Base-by-base conservation (phyloP, 2,797 vertebrate species). In the Euthynnus affinis region DNA sequence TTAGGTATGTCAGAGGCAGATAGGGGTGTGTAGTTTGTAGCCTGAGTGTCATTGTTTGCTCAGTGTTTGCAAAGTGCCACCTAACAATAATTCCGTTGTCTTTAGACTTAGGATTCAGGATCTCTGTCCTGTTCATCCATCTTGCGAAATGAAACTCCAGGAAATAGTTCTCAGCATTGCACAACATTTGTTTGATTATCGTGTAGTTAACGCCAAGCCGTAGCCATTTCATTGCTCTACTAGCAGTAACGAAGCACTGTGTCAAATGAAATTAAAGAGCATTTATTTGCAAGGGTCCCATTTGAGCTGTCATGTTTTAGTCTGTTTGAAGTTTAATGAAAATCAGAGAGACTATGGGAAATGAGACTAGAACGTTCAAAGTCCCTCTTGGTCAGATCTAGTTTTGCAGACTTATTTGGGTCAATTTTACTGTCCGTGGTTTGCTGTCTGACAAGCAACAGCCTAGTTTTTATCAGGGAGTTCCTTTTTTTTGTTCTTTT, bases 71-170 rank as follows among this genome's bases (percentile, higher is more conserved):
- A 6, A 3, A 20, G 14, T 9, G 4, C 1, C 22, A 40, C 2
- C 20, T 22, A 32, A 13, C 13, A 22, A 27, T 25, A 57, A 3
- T 8, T 44, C 0, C 55, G 0, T 1, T 15, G 2, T 13, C 6
- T 37, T 10, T 3, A 48, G 18, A 53, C 78, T 53, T 6, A 81
- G 82, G 86, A 53, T 79, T 53, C 7, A 81, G 82, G 86, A 87
- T 61, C 6, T 51, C 9, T 4, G 72, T 91, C 87, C 88, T 93
- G 88, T 84, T 87, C 23, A 0, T 37, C 0, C 29, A 32, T 32
- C 29, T 32, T 9, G 4, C 44, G 49, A 65, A n/a, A 12, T 22
- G 15, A 27, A 42, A 12, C 1, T 32, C 27, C 37, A 71, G 15
- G 58, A 71, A 20, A 48, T 8, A 56, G 4, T 37, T 29, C 15